These are phyloP conservation scores for Autographa pulchrina DNA, from an alignment of 2,888 invertebrate genomes.

Conservation along the genomic window DNA sequence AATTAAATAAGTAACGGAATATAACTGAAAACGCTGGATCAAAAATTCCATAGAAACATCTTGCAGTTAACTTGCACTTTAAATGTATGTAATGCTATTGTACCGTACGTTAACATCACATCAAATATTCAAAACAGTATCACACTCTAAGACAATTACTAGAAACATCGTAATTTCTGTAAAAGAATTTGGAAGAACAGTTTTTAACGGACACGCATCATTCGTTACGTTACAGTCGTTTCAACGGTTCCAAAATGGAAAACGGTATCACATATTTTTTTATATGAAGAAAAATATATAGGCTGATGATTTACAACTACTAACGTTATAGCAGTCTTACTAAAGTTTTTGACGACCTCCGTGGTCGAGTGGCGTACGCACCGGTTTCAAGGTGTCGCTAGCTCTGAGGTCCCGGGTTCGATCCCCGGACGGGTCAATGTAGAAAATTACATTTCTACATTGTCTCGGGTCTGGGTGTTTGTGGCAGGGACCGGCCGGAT, in stretches of 20 bases:
- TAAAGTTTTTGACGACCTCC: too few species aligned
- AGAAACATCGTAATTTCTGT: background rate
- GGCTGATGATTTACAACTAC: background rate
- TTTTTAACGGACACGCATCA: constrained; percentile 6
- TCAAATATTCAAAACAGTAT: background rate
- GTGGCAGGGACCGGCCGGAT: too few species aligned
- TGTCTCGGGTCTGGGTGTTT: too few species aligned
- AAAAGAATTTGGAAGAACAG: constrained; percentile 8
- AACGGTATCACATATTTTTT: constrained; percentile 5
- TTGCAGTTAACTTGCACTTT: background rate
- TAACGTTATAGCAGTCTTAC: too few species aligned
- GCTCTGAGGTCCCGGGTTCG: too few species aligned
- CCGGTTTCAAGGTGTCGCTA: too few species aligned
- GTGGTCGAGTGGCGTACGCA: too few species aligned
- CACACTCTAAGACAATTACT: background rate
- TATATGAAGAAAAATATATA: background rate
- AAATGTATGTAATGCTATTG: background rate
- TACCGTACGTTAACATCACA: background rate
- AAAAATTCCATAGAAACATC: background rate
- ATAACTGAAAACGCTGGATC: background rate
- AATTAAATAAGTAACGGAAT: background rate
- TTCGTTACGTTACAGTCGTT: background rate
- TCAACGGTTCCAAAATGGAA: constrained; percentile 7
- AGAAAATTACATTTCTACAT: too few species aligned
- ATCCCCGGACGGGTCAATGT: too few species aligned